phyloP scores from a whole-genome alignment of 30 jellyfish, hydroid and myxozoan species.

The Aurelia coerulea region DNA sequence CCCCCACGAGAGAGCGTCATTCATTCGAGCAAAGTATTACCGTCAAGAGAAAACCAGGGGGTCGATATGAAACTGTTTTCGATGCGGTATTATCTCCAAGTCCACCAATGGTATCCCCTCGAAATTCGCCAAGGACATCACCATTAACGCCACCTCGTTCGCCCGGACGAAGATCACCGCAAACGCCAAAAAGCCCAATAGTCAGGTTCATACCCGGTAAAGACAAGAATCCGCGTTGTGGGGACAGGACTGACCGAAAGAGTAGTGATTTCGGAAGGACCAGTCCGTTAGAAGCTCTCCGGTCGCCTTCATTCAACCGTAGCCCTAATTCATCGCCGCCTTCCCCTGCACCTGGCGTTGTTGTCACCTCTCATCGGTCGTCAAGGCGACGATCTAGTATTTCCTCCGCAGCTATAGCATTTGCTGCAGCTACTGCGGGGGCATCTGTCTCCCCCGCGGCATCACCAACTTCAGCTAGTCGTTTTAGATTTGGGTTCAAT shows the following conservation, averaged over 20 bases:
- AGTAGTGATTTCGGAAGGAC: conserved; percentile 60
- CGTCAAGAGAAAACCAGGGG: conserved; percentile 53
- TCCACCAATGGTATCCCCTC: conserved; percentile 58
- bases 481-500: conserved; percentile 71
- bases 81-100: conserved; percentile 76
- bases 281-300: conserved; percentile 65
- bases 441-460: conserved; percentile 85
- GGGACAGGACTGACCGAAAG: conserved; percentile 15
- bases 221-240: background rate
- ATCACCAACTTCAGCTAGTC: conserved; percentile 81
- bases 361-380: conserved; percentile 79
- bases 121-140: conserved; percentile 56
- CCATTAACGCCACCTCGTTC: conserved; percentile 73
- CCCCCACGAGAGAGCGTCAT: conserved; percentile 22
- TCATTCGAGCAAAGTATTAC: conserved; percentile 66
- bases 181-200: conserved; percentile 70
- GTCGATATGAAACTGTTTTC: conserved; percentile 73
- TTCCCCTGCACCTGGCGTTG: conserved; percentile 89
- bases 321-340: conserved; percentile 83
- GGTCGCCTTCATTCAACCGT: conserved; percentile 59
- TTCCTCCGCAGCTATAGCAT: conserved; percentile 82
- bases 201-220: conserved; percentile 37
- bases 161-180: conserved; percentile 58
- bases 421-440: conserved; percentile 98
- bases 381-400: conserved; percentile 78